Percentiles rank a stretch among this genome's conserved stretches.
These are phyloP conservation scores for Hippasteria phrygiana DNA, from an alignment of 53 echinoderm and acorn worm species.

Conservation along the genomic window DNA sequence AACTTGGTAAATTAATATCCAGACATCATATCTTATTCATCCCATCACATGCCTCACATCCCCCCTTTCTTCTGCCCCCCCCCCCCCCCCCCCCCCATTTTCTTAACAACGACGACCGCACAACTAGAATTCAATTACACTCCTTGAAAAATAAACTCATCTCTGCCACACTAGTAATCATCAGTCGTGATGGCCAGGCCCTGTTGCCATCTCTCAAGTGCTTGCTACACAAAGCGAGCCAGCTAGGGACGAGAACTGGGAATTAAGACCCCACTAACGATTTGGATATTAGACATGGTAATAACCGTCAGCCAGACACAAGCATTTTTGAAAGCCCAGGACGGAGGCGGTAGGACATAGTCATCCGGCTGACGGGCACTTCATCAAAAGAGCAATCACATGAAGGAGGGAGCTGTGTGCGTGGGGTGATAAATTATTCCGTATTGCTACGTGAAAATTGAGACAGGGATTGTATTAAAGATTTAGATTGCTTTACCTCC, in stretches of 20 bases:
- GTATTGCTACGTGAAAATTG: background rate
- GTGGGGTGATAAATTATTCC: slow-evolving; percentile 16
- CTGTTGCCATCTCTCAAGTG: background rate
- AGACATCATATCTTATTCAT: background rate
- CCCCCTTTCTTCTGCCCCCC: background rate
- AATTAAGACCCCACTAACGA: background rate
- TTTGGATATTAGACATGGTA: background rate
- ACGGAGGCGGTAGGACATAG: background rate
- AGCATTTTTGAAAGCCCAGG: background rate
- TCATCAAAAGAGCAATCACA: background rate
- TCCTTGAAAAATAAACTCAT: slow-evolving; percentile 5
- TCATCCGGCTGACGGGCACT: background rate
- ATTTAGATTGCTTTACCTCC: background rate
- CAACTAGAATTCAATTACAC: slow-evolving; percentile 11
- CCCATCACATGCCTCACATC: background rate
- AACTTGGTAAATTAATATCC: background rate
- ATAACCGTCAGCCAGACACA: background rate
- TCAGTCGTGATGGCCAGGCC: background rate
- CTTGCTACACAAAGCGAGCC: background rate
- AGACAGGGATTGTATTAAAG: too few species aligned
- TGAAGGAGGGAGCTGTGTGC: background rate
- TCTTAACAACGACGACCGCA: background rate
- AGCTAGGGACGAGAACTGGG: background rate
- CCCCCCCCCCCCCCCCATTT: background rate
- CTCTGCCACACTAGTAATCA: background rate